Percentiles rank a stretch among this genome's conserved stretches.
Evolutionary conservation across 1,140 invertebrate genomes (phyloP).

Genomic region (Drosophila albomicans): DNA sequence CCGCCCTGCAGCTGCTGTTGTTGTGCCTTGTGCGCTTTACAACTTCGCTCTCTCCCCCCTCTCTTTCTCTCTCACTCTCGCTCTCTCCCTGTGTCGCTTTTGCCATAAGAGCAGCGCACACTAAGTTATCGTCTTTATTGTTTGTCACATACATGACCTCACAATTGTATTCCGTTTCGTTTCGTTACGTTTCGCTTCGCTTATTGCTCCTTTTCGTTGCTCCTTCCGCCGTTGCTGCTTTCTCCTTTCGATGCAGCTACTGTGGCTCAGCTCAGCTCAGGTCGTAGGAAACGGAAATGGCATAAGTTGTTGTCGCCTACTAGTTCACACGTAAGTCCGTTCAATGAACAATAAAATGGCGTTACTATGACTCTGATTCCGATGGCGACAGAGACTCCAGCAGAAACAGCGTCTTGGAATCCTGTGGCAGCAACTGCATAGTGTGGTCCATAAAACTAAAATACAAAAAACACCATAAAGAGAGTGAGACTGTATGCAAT

Average conservation of each 20-base stretch:
- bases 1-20: constrained; percentile 24
- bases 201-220: not conserved
- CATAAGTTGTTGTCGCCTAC: constrained; percentile 82
- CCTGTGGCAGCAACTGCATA: not conserved
- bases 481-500: not conserved
- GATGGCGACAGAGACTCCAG: constrained; percentile 20
- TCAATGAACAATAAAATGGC: constrained; percentile 77
- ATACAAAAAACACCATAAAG: not conserved
- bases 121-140: constrained; percentile 82
- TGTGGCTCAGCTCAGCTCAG: constrained; percentile 34
- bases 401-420: not conserved
- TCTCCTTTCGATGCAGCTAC: not conserved
- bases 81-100: not conserved
- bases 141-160: constrained; percentile 83
- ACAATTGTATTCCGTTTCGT: constrained; percentile 73
- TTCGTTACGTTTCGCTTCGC: constrained; percentile 20
- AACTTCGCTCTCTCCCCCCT: constrained; percentile 15
- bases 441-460: not conserved
- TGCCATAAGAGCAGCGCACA: constrained; percentile 29
- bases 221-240: no score
- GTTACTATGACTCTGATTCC: constrained; percentile 33
- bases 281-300: constrained; percentile 77
- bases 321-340: constrained; percentile 81
- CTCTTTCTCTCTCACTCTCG: no score
- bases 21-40: constrained; percentile 34